These are phyloP conservation scores for Horisme vitalbata DNA, from an alignment of 2,888 invertebrate species.

Conservation along the genomic window DNA sequence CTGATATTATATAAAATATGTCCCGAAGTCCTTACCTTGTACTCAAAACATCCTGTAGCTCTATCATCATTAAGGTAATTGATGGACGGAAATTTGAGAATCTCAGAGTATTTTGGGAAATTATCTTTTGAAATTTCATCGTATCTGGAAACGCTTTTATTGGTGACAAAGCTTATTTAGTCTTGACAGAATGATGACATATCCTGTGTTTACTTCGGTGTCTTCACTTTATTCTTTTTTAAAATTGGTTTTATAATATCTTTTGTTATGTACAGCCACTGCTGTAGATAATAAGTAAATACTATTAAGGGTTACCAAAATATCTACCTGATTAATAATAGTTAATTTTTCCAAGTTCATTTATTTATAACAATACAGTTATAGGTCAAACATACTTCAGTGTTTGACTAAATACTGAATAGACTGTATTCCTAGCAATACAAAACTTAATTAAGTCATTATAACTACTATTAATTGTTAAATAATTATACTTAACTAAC, in stretches of 20 bases:
- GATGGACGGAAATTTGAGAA: slow-evolving; percentile 31
- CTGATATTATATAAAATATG: slow-evolving; percentile 15
- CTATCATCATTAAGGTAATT: slow-evolving; percentile 37
- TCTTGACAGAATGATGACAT: slow-evolving; percentile 23
- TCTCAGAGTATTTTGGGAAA: slow-evolving; percentile 23
- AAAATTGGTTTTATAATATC: neutral
- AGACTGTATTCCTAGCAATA: too few species aligned
- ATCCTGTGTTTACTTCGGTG: slow-evolving; percentile 2
- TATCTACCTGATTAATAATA: too few species aligned
- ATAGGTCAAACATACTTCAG: too few species aligned
- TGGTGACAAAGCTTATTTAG: slow-evolving; percentile 30
- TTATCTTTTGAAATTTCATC: slow-evolving; percentile 22
- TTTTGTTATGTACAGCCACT: too few species aligned
- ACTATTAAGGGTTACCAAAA: too few species aligned
- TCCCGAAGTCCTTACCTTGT: slow-evolving; percentile 21
- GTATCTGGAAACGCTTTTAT: slow-evolving; percentile 14
- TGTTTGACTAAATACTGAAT: too few species aligned
- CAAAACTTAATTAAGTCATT: too few species aligned
- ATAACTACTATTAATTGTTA: too few species aligned
- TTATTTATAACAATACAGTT: too few species aligned
- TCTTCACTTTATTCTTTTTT: neutral
- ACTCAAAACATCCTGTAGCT: slow-evolving; percentile 27
- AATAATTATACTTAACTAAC: too few species aligned
- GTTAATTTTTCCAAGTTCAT: too few species aligned
- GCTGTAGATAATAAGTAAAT: too few species aligned